Conservation (phyloP, 1,140 invertebrate species). For the Sesamia nonagrioides region DNA sequence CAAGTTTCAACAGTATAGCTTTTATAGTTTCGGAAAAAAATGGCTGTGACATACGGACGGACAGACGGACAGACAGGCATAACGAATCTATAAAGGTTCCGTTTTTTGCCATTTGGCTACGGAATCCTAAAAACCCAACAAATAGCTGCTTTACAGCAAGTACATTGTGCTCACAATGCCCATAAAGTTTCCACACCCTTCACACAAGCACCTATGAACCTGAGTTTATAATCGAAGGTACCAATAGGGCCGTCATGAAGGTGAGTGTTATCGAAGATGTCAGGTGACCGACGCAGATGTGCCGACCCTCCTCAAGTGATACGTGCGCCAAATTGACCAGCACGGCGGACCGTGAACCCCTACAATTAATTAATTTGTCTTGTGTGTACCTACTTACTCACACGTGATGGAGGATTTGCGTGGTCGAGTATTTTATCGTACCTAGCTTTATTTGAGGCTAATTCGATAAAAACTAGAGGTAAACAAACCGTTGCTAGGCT, state of each 20-base stretch:
- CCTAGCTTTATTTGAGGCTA: not conserved
- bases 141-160: too few relatives aligned
- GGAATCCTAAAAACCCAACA: too few relatives aligned
- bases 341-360: not conserved
- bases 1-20: too few relatives aligned
- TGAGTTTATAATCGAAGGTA: slow-evolving; percentile 31
- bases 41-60: too few relatives aligned
- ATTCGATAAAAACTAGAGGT: too few relatives aligned
- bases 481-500: too few relatives aligned
- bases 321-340: slow-evolving; percentile 42
- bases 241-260: slow-evolving; percentile 53
- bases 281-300: slow-evolving; percentile 63
- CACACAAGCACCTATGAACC: not conserved
- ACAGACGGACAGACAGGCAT: too few relatives aligned
- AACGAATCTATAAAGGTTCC: too few relatives aligned
- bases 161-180: too few relatives aligned
- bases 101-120: too few relatives aligned
- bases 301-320: slow-evolving; percentile 60
- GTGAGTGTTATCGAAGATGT: slow-evolving; percentile 74
- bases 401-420: not conserved
- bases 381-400: slow-evolving; percentile 20
- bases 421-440: not conserved
- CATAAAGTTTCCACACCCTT: not conserved
- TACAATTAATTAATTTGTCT: slow-evolving; percentile 56
- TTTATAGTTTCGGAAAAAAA: too few relatives aligned